Conservation (phyloP, 2,113 vertebrate genomes). For the Pan paniscus region DNA sequence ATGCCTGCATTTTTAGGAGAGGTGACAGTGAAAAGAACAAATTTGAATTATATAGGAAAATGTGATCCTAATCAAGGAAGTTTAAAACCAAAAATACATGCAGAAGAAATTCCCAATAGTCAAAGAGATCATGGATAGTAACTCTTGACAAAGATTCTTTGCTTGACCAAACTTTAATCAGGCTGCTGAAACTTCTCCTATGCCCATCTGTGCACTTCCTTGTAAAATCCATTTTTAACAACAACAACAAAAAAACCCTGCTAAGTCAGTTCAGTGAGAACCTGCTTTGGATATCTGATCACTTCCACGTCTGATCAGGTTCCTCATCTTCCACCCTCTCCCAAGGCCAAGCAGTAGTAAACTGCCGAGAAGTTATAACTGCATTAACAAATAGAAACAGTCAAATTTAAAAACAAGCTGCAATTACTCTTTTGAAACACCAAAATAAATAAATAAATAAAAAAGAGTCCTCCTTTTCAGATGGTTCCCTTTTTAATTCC, state of each 20-base stretch:
- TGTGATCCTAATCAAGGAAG: neutral
- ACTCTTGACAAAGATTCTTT: neutral
- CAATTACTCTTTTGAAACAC: constrained; percentile 83
- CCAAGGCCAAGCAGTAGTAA: neutral
- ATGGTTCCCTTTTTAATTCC: constrained; percentile 92
- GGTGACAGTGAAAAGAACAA: neutral
- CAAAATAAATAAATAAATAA: constrained; percentile 50
- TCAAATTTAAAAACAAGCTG: constrained; percentile 89
- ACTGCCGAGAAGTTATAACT: constrained; percentile 87
- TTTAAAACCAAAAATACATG: neutral
- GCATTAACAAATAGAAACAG: constrained; percentile 93
- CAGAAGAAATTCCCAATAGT: neutral
- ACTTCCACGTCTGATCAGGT: too few species aligned
- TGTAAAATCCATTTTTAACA: neutral
- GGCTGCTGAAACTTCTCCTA: neutral
- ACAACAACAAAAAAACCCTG: neutral
- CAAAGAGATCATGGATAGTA: neutral
- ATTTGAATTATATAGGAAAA: neutral
- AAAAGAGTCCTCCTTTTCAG: constrained; percentile 69
- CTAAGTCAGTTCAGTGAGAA: neutral
- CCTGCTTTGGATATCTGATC: neutral
- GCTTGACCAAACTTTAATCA: neutral
- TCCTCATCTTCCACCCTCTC: neutral
- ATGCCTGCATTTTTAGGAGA: neutral
- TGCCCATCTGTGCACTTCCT: neutral